phyloP scores from a whole-genome alignment of 2,888 invertebrate species.

The Achlya flavicornis region DNA sequence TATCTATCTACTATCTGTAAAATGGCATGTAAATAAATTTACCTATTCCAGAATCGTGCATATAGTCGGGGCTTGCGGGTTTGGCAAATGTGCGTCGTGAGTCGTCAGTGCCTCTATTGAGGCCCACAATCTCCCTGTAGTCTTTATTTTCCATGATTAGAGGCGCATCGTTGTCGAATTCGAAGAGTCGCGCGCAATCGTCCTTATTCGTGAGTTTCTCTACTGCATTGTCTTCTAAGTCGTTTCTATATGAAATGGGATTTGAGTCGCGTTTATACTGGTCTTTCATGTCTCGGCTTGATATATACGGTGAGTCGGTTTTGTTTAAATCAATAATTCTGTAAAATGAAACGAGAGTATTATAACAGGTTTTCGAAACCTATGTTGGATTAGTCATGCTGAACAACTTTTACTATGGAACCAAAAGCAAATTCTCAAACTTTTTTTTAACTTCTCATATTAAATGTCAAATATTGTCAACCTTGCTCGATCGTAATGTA shows the following conservation, averaged over 20 bases:
- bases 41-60: conserved; percentile 83
- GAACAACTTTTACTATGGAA: too few species aligned
- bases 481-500: too few species aligned
- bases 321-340: conserved; percentile 82
- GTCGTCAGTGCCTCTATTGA: conserved; percentile 78
- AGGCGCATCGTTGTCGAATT: conserved; percentile 84
- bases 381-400: too few species aligned
- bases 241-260: conserved; percentile 52
- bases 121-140: conserved; percentile 74
- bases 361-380: too few species aligned
- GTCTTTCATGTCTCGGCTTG: conserved; percentile 68
- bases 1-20: not conserved
- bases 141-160: conserved; percentile 80
- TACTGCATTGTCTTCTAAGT: conserved; percentile 71
- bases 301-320: conserved; percentile 71
- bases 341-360: conserved; percentile 20
- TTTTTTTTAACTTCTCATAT: too few species aligned
- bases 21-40: conserved; percentile 19
- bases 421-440: too few species aligned
- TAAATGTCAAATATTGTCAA: too few species aligned
- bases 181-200: conserved; percentile 80
- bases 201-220: conserved; percentile 75
- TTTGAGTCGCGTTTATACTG: conserved; percentile 62
- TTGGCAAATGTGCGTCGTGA: conserved; percentile 79
- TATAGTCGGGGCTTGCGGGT: conserved; percentile 80